Base-by-base conservation (phyloP, 2,797 vertebrate species). In the Cyprinella venusta region DNA sequence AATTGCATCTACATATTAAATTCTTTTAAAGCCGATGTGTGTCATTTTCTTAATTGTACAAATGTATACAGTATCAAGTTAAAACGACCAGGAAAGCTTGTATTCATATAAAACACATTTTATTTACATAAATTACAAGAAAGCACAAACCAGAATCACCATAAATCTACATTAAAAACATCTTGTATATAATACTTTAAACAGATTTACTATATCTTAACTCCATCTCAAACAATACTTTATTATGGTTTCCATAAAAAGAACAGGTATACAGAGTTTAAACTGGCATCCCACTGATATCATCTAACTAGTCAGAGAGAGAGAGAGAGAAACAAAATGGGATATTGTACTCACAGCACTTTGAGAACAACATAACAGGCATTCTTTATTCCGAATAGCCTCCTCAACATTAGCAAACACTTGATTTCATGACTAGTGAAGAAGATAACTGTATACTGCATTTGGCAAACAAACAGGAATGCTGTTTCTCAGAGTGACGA, bases 121-220 rank as follows among this genome's bases (percentile, higher is more conserved):
- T 96, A 96, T 97, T 96, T 96, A 96, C 94, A 96, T 93, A 93
- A 94, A 95, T 95, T 96, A 96, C 95, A 96, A 91, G 89, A 93
- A 92, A 91, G 79, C 91, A 94, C 91, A 89, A 90, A 94, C 87
- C 84, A 89, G 88, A 90, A 89, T 88, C 90, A 92, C 90, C 89
- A 89, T 88, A 84, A 90, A 81, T 93, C 90, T 91, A 96, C 92
- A 91, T 85, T 90, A 91, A 92, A 93, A 95, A 89, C 88, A 89
- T 92, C 90, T 89, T 91, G 88, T 93, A 92, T 91, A 91, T 91
- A 88, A 89, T 89, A 90, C 93, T 93, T 88, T 88, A 70, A 93
- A 90, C 89, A 94, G 89, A 42, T 90, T 93, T 87, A 93, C 92
- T 90, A 94, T 87, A 84, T 70, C 68, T 93, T 91, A 91, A 85